Percentiles rank a stretch among this genome's conserved stretches.
Conservation (phyloP, 2,113 vertebrate genomes). For the Grammomys dolichurus region DNA sequence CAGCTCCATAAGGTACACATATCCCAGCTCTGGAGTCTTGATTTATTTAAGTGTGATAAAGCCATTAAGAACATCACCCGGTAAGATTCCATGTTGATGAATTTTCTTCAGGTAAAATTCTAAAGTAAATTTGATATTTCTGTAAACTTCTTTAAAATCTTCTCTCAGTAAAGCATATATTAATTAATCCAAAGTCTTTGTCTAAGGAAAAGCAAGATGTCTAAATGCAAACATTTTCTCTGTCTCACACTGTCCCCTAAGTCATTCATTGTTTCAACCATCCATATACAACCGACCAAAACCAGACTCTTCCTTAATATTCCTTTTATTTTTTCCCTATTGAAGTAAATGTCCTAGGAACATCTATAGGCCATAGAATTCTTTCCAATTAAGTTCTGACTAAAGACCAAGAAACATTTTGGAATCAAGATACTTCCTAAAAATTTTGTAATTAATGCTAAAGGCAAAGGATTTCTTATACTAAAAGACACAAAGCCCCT, state of each 20-base stretch:
- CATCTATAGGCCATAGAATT: background rate
- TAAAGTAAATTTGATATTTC: no score
- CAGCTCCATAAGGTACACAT: background rate
- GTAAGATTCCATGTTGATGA: background rate
- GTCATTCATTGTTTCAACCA: background rate
- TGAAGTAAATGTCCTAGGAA: background rate
- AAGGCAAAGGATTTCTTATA: background rate
- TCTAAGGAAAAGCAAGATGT: background rate
- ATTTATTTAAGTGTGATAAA: background rate
- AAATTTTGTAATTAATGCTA: background rate
- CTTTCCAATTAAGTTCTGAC: background rate
- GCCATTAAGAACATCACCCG: background rate
- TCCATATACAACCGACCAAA: background rate
- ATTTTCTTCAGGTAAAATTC: background rate
- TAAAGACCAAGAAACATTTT: background rate
- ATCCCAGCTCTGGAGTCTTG: background rate
- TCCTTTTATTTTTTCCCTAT: background rate
- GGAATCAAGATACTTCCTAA: background rate
- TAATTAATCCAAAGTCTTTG: background rate
- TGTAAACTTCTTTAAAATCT: background rate
- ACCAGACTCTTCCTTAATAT: background rate
- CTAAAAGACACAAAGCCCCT: background rate
- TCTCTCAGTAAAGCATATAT: background rate
- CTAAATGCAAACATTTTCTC: background rate
- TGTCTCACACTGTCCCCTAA: background rate